phyloP scores from a whole-genome alignment of 2,888 invertebrate species.

The Dastarcus helophoroides region DNA sequence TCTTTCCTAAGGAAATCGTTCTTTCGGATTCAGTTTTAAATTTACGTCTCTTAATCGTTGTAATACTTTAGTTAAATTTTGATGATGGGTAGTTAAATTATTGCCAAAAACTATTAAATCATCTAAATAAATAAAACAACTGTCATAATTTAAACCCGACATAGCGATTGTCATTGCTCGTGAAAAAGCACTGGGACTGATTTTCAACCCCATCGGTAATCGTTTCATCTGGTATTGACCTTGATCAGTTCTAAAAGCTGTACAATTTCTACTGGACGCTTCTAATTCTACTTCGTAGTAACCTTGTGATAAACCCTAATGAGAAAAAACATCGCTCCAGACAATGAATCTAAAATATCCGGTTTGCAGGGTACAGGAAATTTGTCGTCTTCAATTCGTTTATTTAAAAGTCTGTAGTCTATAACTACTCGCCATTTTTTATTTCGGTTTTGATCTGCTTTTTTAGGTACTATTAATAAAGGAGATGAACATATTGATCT shows the following conservation, averaged over 20 bases:
- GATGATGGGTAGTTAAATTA: constrained; percentile 14
- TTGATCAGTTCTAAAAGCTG: constrained; percentile 17
- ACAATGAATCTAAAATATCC: constrained; percentile 20
- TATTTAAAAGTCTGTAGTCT: constrained; percentile 13
- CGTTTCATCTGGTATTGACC: constrained; percentile 19
- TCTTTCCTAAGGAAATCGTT: constrained; percentile 17
- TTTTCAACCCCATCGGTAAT: constrained; percentile 20
- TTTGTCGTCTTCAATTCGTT: constrained; percentile 9
- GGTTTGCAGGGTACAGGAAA: constrained; percentile 18
- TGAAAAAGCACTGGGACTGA: constrained; percentile 19
- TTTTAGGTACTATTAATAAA: constrained; percentile 24
- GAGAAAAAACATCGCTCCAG: constrained; percentile 18
- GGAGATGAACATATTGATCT: constrained; percentile 16
- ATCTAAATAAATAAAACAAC: constrained; percentile 15
- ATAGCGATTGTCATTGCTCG: constrained; percentile 17
- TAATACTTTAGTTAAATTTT: constrained; percentile 16
- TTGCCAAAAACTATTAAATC: constrained; percentile 15
- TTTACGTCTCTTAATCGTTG: constrained; percentile 11
- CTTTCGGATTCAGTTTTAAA: constrained; percentile 17
- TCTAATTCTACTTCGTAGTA: constrained; percentile 21
- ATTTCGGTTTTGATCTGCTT: constrained; percentile 20
- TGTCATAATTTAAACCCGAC: constrained; percentile 16
- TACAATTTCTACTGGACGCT: constrained; percentile 13
- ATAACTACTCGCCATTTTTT: constrained; percentile 10
- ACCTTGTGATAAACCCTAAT: constrained; percentile 17